These are phyloP conservation scores for Pachycephus smyrnensis DNA, from an alignment of 2,888 invertebrate genomes.

Conservation along the genomic window DNA sequence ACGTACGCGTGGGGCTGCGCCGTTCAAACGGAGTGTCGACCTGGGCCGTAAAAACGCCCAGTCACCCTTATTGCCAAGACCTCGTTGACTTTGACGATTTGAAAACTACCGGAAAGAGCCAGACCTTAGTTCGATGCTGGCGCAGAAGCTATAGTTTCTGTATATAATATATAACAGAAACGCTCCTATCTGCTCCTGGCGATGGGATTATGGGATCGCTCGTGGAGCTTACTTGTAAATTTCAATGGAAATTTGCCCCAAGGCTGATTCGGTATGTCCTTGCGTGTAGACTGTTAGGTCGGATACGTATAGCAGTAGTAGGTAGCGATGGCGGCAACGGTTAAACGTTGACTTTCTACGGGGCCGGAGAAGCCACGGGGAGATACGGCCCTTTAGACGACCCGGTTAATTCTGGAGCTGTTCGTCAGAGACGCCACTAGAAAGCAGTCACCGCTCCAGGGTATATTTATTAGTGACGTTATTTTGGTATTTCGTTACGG, in stretches of 20 bases:
- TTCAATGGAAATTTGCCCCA: neutral
- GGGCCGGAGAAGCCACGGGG: neutral
- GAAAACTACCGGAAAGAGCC: neutral
- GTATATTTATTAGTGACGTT: constrained; percentile 66
- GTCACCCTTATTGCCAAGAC: neutral
- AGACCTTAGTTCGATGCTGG: too few species aligned
- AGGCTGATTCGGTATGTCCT: neutral
- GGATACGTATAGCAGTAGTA: neutral
- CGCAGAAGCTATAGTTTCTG: neutral
- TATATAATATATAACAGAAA: too few species aligned
- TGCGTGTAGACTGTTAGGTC: neutral
- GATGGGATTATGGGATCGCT: neutral
- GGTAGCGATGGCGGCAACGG: neutral
- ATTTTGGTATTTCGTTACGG: constrained; percentile 66
- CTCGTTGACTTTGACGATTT: neutral
- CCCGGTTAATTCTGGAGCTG: constrained; percentile 64
- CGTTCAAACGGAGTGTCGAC: neutral
- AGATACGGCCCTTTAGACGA: constrained; percentile 30
- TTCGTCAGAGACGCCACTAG: constrained; percentile 46
- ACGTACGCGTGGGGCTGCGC: neutral
- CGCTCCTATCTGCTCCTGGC: too few species aligned
- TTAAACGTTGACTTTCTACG: neutral
- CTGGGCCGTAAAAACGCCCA: neutral
- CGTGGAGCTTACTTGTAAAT: neutral
- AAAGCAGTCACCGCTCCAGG: constrained; percentile 19